These are phyloP conservation scores for Sebastes oblongus DNA, from an alignment of 2,797 vertebrate genomes.

Conservation along the genomic window DNA sequence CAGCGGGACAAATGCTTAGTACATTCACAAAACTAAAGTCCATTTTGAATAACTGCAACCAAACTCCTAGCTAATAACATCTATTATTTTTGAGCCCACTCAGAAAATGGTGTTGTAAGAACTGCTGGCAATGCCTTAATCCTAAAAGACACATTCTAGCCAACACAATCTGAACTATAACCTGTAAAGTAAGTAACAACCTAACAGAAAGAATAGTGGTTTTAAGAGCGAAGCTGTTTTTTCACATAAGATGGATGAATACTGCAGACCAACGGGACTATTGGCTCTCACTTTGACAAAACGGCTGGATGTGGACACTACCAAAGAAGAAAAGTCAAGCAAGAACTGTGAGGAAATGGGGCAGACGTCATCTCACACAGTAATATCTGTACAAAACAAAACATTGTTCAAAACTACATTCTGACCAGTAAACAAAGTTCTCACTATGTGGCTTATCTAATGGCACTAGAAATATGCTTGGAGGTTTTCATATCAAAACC, in stretches of 20 bases:
- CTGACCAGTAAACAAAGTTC: neutral
- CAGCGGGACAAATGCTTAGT: neutral
- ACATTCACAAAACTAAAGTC: neutral
- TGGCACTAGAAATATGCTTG: neutral
- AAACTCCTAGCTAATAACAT: neutral
- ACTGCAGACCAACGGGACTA: neutral
- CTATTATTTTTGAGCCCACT: neutral
- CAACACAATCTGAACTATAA: constrained; percentile 11
- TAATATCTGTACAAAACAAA: neutral
- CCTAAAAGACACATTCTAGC: constrained; percentile 9
- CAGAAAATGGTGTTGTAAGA: constrained; percentile 10
- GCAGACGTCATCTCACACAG: neutral
- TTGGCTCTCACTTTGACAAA: constrained; percentile 7
- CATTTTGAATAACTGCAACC: neutral
- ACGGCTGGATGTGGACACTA: neutral
- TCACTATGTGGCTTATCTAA: neutral
- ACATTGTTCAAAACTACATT: neutral
- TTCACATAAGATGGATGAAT: constrained; percentile 8
- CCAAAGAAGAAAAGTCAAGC: neutral
- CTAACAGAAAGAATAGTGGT: neutral
- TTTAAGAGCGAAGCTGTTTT: neutral
- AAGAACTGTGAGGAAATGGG: neutral
- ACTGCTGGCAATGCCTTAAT: constrained; percentile 5
- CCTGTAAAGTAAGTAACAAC: constrained; percentile 1
- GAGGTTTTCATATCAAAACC: constrained; percentile 8